Evolutionary conservation across 2,797 vertebrate genomes (phyloP).

Genomic region (Sternotherus odoratus): DNA sequence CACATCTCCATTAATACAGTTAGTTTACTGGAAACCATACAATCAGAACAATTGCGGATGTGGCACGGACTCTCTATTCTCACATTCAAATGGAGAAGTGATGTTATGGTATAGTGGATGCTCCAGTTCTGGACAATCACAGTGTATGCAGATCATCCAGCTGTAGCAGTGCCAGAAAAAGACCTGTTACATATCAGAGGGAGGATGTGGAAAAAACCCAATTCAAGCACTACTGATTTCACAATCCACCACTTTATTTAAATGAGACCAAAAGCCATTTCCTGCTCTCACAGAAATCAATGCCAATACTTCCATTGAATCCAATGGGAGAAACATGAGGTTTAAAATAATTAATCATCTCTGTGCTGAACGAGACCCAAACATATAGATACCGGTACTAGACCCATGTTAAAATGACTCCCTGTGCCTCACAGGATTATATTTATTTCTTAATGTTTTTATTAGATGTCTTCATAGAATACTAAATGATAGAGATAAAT

Average conservation of each 20-base stretch:
- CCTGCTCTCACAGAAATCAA: neutral
- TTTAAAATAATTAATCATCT: neutral
- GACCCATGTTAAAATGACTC: neutral
- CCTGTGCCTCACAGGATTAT: neutral
- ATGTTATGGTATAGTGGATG: accelerated
- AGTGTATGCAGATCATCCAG: neutral
- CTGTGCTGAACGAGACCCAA: neutral
- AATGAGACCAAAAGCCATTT: neutral
- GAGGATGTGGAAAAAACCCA: neutral
- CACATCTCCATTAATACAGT: neutral
- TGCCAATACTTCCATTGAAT: neutral
- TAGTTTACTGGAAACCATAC: neutral
- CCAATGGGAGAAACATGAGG: neutral
- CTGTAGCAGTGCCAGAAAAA: neutral
- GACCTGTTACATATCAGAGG: neutral
- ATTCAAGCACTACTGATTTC: neutral
- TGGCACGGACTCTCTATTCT: neutral
- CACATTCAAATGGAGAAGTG: neutral
- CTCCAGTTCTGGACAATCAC: neutral
- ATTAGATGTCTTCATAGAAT: neutral
- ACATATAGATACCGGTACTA: neutral
- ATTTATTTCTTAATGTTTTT: neutral
- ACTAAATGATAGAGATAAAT: neutral
- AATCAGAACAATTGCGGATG: neutral
- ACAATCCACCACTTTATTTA: neutral